Evolutionary conservation across 2,888 invertebrate species (phyloP).

Genomic region (Amphimallon solstitiale): DNA sequence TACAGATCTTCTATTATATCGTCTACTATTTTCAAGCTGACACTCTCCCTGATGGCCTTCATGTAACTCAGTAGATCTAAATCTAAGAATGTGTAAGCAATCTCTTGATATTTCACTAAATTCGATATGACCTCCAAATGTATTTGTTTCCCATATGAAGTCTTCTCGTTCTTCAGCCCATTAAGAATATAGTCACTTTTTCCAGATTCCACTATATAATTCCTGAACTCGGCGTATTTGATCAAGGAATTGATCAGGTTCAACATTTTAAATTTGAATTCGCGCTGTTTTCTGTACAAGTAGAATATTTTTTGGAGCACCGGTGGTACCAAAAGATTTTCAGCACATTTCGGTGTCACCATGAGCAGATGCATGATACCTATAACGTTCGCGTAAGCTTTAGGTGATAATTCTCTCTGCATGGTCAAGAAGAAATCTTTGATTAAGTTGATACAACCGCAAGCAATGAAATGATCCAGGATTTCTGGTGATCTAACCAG

Average conservation of each 20-base stretch:
- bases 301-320: not conserved
- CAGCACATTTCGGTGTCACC: not conserved
- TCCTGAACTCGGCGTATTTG: constrained; percentile 12
- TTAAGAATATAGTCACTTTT: constrained; percentile 5
- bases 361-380: not conserved
- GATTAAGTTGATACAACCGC: not conserved
- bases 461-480: not conserved
- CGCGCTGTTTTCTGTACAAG: not conserved
- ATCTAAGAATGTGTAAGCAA: constrained; percentile 23
- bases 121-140: constrained; percentile 23
- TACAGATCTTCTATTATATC: constrained; percentile 38
- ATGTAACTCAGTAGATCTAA: constrained; percentile 21
- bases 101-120: constrained; percentile 25
- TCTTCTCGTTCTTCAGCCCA: constrained; percentile 2
- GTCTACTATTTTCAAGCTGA: constrained; percentile 1
- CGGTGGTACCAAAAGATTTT: not conserved
- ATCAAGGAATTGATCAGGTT: constrained; percentile 14
- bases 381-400: not conserved
- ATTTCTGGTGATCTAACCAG: not conserved
- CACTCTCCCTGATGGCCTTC: not conserved
- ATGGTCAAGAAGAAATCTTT: not conserved
- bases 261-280: constrained; percentile 5
- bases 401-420: not conserved
- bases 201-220: constrained; percentile 16
- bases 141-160: not conserved